Evolutionary conservation across 2,888 invertebrate genomes (phyloP).

Genomic region (Rhagonycha lutea): DNA sequence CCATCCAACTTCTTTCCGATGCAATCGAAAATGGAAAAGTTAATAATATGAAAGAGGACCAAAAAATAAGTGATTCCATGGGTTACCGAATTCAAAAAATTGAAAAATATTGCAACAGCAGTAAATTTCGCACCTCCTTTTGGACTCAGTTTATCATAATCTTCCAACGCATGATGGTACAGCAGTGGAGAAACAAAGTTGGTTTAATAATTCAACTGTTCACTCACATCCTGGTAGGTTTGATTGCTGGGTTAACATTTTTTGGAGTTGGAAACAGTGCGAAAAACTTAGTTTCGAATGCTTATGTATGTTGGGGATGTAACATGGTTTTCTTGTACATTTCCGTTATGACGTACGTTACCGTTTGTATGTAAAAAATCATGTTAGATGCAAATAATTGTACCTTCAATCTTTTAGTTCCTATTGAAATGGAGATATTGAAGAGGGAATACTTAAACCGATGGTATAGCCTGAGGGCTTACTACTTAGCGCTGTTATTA

Average conservation of each 20-base stretch:
- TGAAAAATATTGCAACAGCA: background rate
- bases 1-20: slow-evolving; percentile 42
- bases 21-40: slow-evolving; percentile 54
- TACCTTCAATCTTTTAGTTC: slow-evolving; percentile 57
- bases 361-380: slow-evolving; percentile 62
- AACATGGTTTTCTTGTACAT: slow-evolving; percentile 69
- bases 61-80: background rate
- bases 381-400: background rate
- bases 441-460: slow-evolving; percentile 68
- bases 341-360: slow-evolving; percentile 64
- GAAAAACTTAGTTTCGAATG: slow-evolving; percentile 60
- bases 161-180: slow-evolving; percentile 59
- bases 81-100: background rate
- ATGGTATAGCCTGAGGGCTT: slow-evolving; percentile 69
- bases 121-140: slow-evolving; percentile 51
- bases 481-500: slow-evolving; percentile 62
- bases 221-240: slow-evolving; percentile 60
- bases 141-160: slow-evolving; percentile 60
- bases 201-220: slow-evolving; percentile 61
- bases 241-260: slow-evolving; percentile 63
- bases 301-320: slow-evolving; percentile 64
- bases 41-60: slow-evolving; percentile 33
- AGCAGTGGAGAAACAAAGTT: slow-evolving; percentile 58
- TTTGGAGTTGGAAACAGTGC: slow-evolving; percentile 63
- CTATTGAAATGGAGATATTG: slow-evolving; percentile 62